Evolutionary conservation across 2,113 vertebrate species (phyloP).

Genomic region (Anolis sagrei): DNA sequence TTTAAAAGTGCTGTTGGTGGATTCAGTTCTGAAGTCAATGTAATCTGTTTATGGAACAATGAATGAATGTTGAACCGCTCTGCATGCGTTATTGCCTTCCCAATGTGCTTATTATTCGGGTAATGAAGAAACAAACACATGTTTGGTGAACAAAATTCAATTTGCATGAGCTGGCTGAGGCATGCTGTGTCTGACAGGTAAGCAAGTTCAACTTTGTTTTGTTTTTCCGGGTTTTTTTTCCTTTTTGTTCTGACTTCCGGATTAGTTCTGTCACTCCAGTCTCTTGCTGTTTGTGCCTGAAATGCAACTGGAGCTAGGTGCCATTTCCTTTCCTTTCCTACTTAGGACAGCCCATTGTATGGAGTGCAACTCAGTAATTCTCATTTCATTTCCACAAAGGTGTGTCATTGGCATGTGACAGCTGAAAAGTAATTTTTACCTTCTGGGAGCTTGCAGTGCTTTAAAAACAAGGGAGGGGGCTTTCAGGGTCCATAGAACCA

Average conservation of each 20-base stretch:
- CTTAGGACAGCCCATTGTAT: slow-evolving; percentile 50
- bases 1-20: slow-evolving; percentile 73
- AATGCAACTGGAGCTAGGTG: slow-evolving; percentile 9
- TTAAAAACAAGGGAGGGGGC: background rate
- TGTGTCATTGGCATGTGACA: slow-evolving; percentile 56
- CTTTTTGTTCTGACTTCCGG: slow-evolving; percentile 43
- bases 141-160: slow-evolving; percentile 73
- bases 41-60: slow-evolving; percentile 44
- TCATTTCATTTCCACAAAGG: slow-evolving; percentile 79
- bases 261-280: slow-evolving; percentile 39
- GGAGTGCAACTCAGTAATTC: slow-evolving; percentile 61
- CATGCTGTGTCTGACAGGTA: slow-evolving; percentile 85
- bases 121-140: slow-evolving; percentile 69
- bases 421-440: slow-evolving; percentile 40
- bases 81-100: slow-evolving; percentile 79
- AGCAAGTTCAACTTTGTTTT: slow-evolving; percentile 59
- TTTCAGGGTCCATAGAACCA: slow-evolving; percentile 37
- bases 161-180: slow-evolving; percentile 87
- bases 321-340: slow-evolving; percentile 14
- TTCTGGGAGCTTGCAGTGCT: slow-evolving; percentile 39
- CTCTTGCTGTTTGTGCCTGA: slow-evolving; percentile 50
- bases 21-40: slow-evolving; percentile 60
- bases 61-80: slow-evolving; percentile 78
- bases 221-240: slow-evolving; percentile 24
- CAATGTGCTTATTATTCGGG: slow-evolving; percentile 77